A percentile compares a stretch with the other conserved stretches of the same genome.
These are phyloP conservation scores for Trissonchulus latispiculum DNA, from an alignment of 2,888 invertebrate species.

Conservation along the genomic window DNA sequence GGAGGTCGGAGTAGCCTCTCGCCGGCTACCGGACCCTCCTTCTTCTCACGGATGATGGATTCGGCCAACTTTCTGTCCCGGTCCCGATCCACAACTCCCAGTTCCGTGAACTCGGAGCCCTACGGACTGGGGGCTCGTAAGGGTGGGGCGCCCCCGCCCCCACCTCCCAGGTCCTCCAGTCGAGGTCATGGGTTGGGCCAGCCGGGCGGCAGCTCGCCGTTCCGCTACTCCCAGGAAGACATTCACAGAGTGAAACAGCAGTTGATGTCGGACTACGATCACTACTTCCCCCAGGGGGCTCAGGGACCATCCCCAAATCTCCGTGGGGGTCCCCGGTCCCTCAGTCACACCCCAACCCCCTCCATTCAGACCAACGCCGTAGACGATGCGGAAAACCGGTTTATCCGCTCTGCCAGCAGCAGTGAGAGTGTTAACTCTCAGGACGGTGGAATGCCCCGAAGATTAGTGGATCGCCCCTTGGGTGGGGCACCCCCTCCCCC, in stretches of 20 bases:
- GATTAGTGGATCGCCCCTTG: background rate
- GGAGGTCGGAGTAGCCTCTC: background rate
- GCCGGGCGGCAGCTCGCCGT: background rate
- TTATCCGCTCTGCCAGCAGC: slow-evolving; percentile 52
- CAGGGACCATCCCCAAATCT: background rate
- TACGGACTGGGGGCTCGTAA: background rate
- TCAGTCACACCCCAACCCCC: slow-evolving; percentile 43
- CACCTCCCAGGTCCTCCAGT: slow-evolving; percentile 11
- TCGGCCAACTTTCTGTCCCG: background rate
- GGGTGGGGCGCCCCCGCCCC: slow-evolving; percentile 1
- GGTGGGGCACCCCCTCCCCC: background rate
- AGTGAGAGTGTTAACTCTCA: slow-evolving; percentile 66
- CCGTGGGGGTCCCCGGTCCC: background rate
- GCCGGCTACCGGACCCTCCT: background rate
- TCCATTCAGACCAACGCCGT: slow-evolving; percentile 31
- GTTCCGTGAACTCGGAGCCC: slow-evolving; percentile 18
- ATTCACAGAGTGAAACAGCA: background rate
- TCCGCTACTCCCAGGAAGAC: background rate
- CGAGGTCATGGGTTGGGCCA: background rate
- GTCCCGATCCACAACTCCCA: slow-evolving; percentile 19
- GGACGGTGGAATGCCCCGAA: slow-evolving; percentile 52
- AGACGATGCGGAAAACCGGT: slow-evolving; percentile 45
- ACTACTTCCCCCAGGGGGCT: background rate
- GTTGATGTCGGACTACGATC: background rate
- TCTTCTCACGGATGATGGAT: background rate